These are phyloP conservation scores for Psilopogon haemacephalus DNA, from an alignment of 2,113 vertebrate genomes.

Conservation along the genomic window DNA sequence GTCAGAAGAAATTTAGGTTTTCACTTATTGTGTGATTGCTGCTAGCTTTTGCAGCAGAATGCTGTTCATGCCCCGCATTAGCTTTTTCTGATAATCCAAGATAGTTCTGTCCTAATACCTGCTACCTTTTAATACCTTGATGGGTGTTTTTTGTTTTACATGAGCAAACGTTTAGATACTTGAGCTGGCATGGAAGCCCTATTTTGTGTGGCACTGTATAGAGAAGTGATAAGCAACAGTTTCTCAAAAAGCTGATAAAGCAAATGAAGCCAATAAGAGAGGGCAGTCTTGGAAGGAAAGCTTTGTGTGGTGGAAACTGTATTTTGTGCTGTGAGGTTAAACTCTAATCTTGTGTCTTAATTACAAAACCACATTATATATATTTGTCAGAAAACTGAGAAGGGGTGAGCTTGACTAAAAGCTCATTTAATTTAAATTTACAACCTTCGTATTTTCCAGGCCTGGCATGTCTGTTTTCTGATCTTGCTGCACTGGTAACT, in stretches of 20 bases:
- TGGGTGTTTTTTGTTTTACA: neutral
- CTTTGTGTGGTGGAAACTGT: neutral
- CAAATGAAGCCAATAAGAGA: neutral
- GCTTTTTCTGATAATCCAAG: neutral
- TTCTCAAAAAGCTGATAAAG: neutral
- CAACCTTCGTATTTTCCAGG: neutral
- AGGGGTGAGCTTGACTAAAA: neutral
- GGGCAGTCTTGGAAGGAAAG: neutral
- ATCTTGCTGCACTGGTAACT: neutral
- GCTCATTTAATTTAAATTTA: neutral
- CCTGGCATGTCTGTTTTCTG: neutral
- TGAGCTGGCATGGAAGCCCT: neutral
- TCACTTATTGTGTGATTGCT: neutral
- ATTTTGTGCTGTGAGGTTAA: neutral
- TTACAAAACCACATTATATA: neutral
- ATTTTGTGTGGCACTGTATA: neutral
- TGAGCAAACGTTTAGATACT: neutral
- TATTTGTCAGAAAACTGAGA: neutral
- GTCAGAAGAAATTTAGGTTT: neutral
- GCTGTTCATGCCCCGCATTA: neutral
- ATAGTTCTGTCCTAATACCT: neutral
- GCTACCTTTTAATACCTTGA: neutral
- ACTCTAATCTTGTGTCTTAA: neutral
- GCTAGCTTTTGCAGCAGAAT: neutral
- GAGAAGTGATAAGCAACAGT: neutral